A percentile compares a stretch with the other conserved stretches of the same genome.
Evolutionary conservation across 2,888 invertebrate genomes (phyloP).

Genomic region (Eupithecia inturbata): DNA sequence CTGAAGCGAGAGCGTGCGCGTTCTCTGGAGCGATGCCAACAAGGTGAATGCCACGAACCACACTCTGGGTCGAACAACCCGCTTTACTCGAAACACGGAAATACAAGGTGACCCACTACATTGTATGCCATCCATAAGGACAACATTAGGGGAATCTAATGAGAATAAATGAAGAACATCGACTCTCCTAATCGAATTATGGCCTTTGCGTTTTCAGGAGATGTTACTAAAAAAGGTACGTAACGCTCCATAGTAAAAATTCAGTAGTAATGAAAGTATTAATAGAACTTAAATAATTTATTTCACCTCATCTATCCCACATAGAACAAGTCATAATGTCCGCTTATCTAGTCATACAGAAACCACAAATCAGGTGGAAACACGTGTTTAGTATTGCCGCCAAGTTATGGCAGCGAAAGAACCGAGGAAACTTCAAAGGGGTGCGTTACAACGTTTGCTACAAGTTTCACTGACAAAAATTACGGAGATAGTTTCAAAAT

Average conservation of each 20-base stretch:
- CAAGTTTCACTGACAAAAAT: slow-evolving; percentile 21
- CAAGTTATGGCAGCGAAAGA: slow-evolving; percentile 32
- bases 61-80: slow-evolving; percentile 74
- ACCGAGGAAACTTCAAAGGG: slow-evolving; percentile 29
- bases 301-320: slow-evolving; percentile 46
- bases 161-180: slow-evolving; percentile 1
- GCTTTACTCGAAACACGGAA: slow-evolving; percentile 73
- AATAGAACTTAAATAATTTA: neutral
- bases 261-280: neutral
- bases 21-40: slow-evolving; percentile 74
- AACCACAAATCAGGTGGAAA: slow-evolving; percentile 38
- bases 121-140: neutral
- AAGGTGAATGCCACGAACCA: slow-evolving; percentile 83
- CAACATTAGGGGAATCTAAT: slow-evolving; percentile 1
- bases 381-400: slow-evolving; percentile 33
- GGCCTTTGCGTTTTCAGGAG: neutral
- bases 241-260: neutral
- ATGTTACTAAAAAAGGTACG: neutral
- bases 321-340: slow-evolving; percentile 43
- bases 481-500: slow-evolving; percentile 3
- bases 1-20: slow-evolving; percentile 47
- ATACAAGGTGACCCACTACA: slow-evolving; percentile 42
- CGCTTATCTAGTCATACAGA: slow-evolving; percentile 57
- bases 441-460: slow-evolving; percentile 24
- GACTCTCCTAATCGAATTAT: neutral